phyloP scores from a whole-genome alignment of 2,113 vertebrate species.

The Pagrus major region DNA sequence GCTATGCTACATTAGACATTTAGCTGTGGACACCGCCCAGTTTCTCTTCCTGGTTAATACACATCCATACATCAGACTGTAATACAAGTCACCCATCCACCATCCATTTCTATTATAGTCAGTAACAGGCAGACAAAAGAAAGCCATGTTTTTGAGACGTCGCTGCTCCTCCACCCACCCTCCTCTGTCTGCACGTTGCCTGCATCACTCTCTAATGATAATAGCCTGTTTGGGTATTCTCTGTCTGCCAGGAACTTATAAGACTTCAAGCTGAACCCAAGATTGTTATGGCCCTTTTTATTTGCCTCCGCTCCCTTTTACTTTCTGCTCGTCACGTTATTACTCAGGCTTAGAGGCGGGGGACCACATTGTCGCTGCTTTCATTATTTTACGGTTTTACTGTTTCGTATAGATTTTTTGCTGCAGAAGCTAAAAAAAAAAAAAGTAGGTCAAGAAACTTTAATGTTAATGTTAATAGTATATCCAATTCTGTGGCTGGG shows the following conservation, averaged over 20 bases:
- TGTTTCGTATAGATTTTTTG: constrained; percentile 54
- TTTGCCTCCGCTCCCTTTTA: constrained; percentile 3
- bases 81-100: not conserved
- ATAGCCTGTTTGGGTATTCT: constrained; percentile 45
- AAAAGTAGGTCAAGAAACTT: constrained; percentile 59
- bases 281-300: constrained; percentile 27
- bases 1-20: constrained; percentile 31
- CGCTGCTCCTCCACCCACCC: not conserved
- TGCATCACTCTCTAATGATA: constrained; percentile 31
- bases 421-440: constrained; percentile 16
- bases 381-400: constrained; percentile 54
- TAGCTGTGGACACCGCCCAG: not conserved
- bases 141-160: constrained; percentile 9
- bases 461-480: constrained; percentile 60
- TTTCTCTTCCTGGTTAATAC: constrained; percentile 1
- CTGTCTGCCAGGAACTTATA: constrained; percentile 34
- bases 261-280: constrained; percentile 24
- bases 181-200: not conserved
- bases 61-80: constrained; percentile 5
- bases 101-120: not conserved
- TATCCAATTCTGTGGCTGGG: constrained; percentile 23
- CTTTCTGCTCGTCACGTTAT: constrained; percentile 26
- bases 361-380: constrained; percentile 25
- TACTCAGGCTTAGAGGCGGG: constrained; percentile 30
- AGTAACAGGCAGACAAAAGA: not conserved